A percentile compares a stretch with the other conserved stretches of the same genome.
Conservation (phyloP, 2,797 vertebrate species). For the Pangasius larnaudii region DNA sequence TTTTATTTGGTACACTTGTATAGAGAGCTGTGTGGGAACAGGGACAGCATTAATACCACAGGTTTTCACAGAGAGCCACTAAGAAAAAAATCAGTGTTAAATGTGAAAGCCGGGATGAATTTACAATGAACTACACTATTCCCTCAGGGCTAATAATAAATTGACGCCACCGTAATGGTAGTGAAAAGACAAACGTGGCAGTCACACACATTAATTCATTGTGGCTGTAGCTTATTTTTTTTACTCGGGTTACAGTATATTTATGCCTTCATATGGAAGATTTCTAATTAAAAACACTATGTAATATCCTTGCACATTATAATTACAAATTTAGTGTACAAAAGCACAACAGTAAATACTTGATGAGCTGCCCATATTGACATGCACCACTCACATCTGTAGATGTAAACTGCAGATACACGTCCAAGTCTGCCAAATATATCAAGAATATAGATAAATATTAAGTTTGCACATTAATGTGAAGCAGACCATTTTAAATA, state of each 20-base stretch:
- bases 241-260: neutral
- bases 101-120: neutral
- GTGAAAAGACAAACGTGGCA: neutral
- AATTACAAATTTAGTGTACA: neutral
- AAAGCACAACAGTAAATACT: neutral
- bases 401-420: neutral
- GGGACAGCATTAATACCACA: neutral
- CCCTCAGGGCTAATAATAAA: neutral
- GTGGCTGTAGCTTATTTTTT: neutral
- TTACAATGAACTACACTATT: neutral
- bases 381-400: neutral
- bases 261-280: neutral
- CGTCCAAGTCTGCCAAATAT: neutral
- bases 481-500: neutral
- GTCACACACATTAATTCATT: neutral
- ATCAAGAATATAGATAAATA: neutral
- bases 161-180: neutral
- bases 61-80: neutral
- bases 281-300: neutral
- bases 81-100: neutral
- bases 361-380: neutral
- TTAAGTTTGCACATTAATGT: neutral
- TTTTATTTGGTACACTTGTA: neutral
- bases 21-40: neutral
- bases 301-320: neutral